These are phyloP conservation scores for Xiphophorus birchmanni DNA, from an alignment of 2,797 vertebrate genomes.

Conservation along the genomic window DNA sequence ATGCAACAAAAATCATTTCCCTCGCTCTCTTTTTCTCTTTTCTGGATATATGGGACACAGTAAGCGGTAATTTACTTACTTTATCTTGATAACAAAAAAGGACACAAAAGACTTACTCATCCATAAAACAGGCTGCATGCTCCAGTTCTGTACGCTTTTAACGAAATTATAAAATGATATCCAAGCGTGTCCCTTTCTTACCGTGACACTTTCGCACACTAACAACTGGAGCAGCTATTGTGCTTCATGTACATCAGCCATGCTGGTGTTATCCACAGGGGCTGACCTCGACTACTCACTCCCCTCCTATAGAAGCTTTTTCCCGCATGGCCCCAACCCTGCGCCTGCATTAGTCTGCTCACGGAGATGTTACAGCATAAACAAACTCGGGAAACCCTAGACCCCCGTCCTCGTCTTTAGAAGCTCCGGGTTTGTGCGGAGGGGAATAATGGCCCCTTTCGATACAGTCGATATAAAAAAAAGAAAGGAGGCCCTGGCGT, in stretches of 20 bases:
- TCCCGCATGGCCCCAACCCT: constrained; percentile 48
- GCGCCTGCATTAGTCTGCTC: constrained; percentile 68
- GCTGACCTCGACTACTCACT: constrained; percentile 63
- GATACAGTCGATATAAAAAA: constrained; percentile 65
- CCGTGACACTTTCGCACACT: constrained; percentile 49
- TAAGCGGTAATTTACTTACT: constrained; percentile 23
- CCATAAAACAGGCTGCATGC: constrained; percentile 19
- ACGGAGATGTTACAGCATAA: constrained; percentile 63
- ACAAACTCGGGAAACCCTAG: constrained; percentile 66
- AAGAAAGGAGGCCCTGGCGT: constrained; percentile 47
- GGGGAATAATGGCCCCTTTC: constrained; percentile 67
- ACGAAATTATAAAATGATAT: constrained; percentile 52
- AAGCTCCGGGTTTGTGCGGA: constrained; percentile 43
- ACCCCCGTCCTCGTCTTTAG: constrained; percentile 41
- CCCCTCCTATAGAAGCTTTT: constrained; percentile 41
- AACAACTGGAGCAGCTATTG: constrained; percentile 66
- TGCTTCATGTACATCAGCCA: constrained; percentile 71
- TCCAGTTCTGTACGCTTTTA: constrained; percentile 39
- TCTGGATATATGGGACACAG: neutral
- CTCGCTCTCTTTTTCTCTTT: constrained; percentile 12
- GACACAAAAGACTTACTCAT: constrained; percentile 15
- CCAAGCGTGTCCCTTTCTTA: constrained; percentile 41
- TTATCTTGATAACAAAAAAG: constrained; percentile 17
- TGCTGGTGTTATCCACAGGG: constrained; percentile 55
- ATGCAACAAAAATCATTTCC: neutral